These are phyloP conservation scores for Lasioglossum lativentre DNA, from an alignment of 2,888 invertebrate species.

Conservation along the genomic window DNA sequence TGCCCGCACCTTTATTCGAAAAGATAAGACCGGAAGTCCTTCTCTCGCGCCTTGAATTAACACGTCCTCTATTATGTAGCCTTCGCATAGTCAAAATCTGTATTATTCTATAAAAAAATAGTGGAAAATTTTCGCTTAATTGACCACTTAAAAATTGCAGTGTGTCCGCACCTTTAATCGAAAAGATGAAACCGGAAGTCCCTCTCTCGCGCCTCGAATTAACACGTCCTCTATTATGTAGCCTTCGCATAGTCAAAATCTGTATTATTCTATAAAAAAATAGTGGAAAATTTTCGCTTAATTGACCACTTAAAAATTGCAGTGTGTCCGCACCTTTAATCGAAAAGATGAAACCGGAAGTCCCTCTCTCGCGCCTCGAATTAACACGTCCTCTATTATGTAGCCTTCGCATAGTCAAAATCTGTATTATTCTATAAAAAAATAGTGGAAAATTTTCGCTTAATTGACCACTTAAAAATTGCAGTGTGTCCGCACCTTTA, in stretches of 20 bases:
- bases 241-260: too few species aligned
- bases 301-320: too few species aligned
- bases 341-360: too few species aligned
- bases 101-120: background rate
- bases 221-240: background rate
- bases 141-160: too few species aligned
- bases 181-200: too few species aligned
- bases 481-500: background rate
- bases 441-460: background rate
- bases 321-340: too few species aligned
- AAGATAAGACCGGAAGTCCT: too few species aligned
- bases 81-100: too few species aligned
- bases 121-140: background rate
- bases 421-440: background rate
- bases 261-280: background rate
- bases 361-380: background rate
- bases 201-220: background rate
- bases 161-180: too few species aligned
- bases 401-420: background rate
- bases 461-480: background rate
- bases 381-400: background rate
- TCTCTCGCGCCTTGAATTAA: too few species aligned
- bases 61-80: background rate
- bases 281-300: background rate
- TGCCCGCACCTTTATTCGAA: too few species aligned